Base-by-base conservation (phyloP, 2,888 invertebrate species). In the Itoplectis maculator region DNA sequence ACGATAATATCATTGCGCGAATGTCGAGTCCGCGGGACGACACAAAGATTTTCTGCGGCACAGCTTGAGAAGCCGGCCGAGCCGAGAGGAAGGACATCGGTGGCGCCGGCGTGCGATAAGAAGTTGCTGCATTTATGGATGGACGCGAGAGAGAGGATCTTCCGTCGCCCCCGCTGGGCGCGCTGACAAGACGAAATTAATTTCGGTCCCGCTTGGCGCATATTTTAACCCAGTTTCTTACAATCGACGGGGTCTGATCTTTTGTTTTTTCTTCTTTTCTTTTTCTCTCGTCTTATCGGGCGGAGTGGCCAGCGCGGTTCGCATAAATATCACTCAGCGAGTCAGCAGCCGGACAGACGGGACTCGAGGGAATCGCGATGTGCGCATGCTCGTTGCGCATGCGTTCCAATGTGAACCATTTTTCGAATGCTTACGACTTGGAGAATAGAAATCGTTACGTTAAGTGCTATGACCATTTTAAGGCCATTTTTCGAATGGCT, bases 151-250 rank as follows among this genome's bases (percentile, higher is more conserved):
- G n/a, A n/a, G n/a, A n/a, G n/a, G n/a, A n/a, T n/a, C n/a, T n/a
- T n/a, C n/a, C 49, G 61, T 47, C 65, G 79, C 74, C 45, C 42
- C 20, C 63, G n/a, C 61, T 5, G 86, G 83, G 85, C 86, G 82
- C 84, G 84, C 87, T 89, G 90, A 88, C 90, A 89, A 89, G 87
- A 87, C 85, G 84, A 87, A 91, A 91, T 91, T 90, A 92, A 91
- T 92, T 90, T 90, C 82, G 84, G 85, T 65, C 0, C n/a, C 84
- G 85, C 86, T 84, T 87, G 86, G 87, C 87, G 89, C 88, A 91
- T 91, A 91, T 91, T 91, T 91, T 91, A 91, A 90, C 89, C 91
- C 89, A 91, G 87, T 91, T 82, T 92, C 90, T 91, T 82, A 82
- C 82, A 75, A 68, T 79, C 63, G 49, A 59, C 29, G 72, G 70